These are phyloP conservation scores for Amphimallon solstitiale DNA, from an alignment of 2,888 invertebrate genomes.

Conservation along the genomic window DNA sequence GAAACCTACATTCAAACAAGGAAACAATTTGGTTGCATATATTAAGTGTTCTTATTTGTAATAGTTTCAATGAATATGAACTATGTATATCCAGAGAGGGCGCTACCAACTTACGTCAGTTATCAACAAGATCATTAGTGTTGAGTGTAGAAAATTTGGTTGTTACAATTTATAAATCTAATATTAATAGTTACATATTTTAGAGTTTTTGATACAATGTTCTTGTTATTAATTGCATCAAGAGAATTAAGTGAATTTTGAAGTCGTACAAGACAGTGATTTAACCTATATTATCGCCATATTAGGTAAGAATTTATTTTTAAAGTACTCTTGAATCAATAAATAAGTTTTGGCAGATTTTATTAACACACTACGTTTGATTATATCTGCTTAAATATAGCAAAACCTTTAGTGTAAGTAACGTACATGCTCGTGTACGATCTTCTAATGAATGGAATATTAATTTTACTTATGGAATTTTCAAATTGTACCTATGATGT, in stretches of 20 bases:
- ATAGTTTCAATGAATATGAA: conserved; percentile 15
- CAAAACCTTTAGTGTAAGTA: background rate
- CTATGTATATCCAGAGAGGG: conserved; percentile 14
- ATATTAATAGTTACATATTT: background rate
- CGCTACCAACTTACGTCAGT: conserved; percentile 36
- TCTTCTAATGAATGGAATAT: conserved; percentile 25
- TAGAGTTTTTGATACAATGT: conserved; percentile 24
- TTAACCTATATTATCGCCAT: conserved; percentile 41
- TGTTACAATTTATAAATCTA: conserved; percentile 24
- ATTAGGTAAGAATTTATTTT: conserved; percentile 42
- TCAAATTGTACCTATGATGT: background rate
- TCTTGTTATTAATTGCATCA: background rate
- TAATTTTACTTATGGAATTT: background rate
- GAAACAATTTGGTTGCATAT: no score
- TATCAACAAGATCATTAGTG: conserved; percentile 39
- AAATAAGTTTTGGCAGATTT: conserved; percentile 36
- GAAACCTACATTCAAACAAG: no score
- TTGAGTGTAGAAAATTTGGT: conserved; percentile 28
- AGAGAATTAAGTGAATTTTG: conserved; percentile 24
- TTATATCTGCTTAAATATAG: conserved; percentile 3
- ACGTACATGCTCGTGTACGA: background rate
- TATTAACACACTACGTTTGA: conserved; percentile 1
- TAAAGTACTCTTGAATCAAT: conserved; percentile 38
- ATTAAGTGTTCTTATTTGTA: no score
- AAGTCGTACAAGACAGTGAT: conserved; percentile 18